phyloP scores from a whole-genome alignment of 2,113 vertebrate genomes.

The Strix uralensis region DNA sequence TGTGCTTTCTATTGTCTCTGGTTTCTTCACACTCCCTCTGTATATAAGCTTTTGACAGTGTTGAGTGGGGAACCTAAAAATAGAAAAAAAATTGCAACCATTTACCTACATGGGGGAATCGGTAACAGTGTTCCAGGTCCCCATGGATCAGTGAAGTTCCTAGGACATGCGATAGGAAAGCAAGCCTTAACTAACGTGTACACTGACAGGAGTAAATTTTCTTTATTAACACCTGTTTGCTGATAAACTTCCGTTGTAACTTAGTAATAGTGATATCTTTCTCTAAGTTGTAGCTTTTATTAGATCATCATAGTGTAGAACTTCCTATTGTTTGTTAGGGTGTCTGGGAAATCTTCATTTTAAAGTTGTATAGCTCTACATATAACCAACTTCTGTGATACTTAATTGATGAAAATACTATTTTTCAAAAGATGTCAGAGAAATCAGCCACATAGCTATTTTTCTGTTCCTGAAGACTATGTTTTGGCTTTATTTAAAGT shows the following conservation, averaged over 20 bases:
- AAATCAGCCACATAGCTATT: background rate
- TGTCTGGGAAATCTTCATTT: background rate
- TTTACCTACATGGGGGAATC: background rate
- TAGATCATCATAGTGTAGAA: background rate
- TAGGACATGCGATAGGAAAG: background rate
- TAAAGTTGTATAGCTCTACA: background rate
- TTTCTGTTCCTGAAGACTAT: background rate
- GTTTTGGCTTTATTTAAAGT: background rate
- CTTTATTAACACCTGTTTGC: background rate
- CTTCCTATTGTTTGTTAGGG: background rate
- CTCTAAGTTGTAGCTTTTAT: background rate
- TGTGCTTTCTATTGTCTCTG: conserved; percentile 4
- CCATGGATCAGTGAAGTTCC: background rate
- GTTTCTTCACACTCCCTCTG: conserved; percentile 11
- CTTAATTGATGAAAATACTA: background rate
- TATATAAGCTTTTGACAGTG: background rate
- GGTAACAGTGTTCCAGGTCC: background rate
- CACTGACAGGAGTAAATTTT: background rate
- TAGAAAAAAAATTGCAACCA: background rate
- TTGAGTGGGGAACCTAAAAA: background rate
- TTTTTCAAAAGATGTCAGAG: background rate
- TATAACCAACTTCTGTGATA: background rate
- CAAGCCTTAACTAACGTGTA: background rate
- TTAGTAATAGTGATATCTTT: background rate
- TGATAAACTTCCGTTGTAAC: background rate